These are phyloP conservation scores for Craniophora ligustri DNA, from an alignment of 2,888 invertebrate genomes.

Conservation along the genomic window DNA sequence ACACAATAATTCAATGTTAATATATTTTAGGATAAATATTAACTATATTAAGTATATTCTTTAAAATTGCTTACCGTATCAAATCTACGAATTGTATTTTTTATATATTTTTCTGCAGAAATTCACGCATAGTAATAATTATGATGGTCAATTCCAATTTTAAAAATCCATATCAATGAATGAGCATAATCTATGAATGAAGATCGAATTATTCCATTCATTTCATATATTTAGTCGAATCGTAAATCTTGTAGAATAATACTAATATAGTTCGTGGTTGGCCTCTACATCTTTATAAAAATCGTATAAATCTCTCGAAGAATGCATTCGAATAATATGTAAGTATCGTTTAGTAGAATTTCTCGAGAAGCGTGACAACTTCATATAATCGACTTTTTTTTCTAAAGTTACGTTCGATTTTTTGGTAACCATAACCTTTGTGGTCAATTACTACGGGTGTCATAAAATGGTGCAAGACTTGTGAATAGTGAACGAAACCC, in stretches of 20 bases:
- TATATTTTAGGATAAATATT: too few species aligned
- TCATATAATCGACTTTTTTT: slow-evolving; percentile 65
- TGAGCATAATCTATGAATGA: slow-evolving; percentile 33
- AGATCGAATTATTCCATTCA: slow-evolving; percentile 49
- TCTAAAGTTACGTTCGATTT: slow-evolving; percentile 61
- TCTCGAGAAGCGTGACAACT: slow-evolving; percentile 74
- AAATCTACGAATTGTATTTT: too few species aligned
- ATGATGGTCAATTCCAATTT: slow-evolving; percentile 34
- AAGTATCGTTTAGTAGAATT: slow-evolving; percentile 64
- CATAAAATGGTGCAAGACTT: slow-evolving; percentile 67
- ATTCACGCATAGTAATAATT: too few species aligned
- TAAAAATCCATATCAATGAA: slow-evolving; percentile 40
- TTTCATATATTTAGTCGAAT: slow-evolving; percentile 41
- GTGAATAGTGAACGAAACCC: slow-evolving; percentile 62
- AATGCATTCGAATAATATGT: slow-evolving; percentile 56
- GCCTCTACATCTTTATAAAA: slow-evolving; percentile 77
- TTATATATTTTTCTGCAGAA: too few species aligned
- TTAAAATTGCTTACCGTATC: too few species aligned
- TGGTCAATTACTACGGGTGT: slow-evolving; percentile 82
- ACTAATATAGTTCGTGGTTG: slow-evolving; percentile 48
- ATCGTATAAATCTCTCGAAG: slow-evolving; percentile 74
- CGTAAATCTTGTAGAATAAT: slow-evolving; percentile 55
- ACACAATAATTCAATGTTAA: too few species aligned
- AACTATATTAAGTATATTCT: too few species aligned
- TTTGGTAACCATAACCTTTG: slow-evolving; percentile 70